These are phyloP conservation scores for Hypsopygia costalis DNA, from an alignment of 2,888 invertebrate species.

Conservation along the genomic window DNA sequence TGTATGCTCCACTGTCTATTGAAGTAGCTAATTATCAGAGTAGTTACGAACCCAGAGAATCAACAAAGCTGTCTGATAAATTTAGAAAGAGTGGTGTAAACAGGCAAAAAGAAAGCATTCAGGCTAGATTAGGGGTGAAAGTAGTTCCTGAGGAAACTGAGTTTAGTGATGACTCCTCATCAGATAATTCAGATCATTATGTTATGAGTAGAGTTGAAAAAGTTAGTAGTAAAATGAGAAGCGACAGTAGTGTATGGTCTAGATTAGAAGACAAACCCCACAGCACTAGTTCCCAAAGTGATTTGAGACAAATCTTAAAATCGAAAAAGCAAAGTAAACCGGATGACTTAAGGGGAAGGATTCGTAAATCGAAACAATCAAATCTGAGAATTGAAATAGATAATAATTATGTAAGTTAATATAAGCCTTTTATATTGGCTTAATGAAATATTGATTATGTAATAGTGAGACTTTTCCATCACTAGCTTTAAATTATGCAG, in stretches of 20 bases:
- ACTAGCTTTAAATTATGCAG: no score
- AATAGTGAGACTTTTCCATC: no score
- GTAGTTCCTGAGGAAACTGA: constrained; percentile 31
- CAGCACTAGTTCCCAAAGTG: constrained; percentile 37
- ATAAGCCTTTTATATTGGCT: no score
- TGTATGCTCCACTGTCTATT: constrained; percentile 63
- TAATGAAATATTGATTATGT: no score
- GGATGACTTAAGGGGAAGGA: constrained; percentile 58
- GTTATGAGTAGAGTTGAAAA: constrained; percentile 78
- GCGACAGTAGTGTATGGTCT: constrained; percentile 78
- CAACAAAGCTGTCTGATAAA: constrained; percentile 58
- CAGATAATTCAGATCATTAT: constrained; percentile 50
- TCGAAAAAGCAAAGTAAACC: constrained; percentile 44
- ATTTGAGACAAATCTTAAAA: constrained; percentile 59
- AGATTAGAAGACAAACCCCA: constrained; percentile 63
- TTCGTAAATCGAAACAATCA: constrained; percentile 57
- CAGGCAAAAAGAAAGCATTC: constrained; percentile 35
- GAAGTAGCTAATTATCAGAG: constrained; percentile 58
- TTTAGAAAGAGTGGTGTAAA: constrained; percentile 43
- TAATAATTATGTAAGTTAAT: constrained; percentile 53
- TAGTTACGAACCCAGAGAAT: constrained; percentile 43
- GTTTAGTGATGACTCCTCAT: constrained; percentile 47
- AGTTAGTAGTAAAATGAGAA: constrained; percentile 48
- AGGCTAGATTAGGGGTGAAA: constrained; percentile 60
- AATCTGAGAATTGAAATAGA: constrained; percentile 76